Evolutionary conservation across 2,797 vertebrate species (phyloP).

Genomic region (Argentina silus): DNA sequence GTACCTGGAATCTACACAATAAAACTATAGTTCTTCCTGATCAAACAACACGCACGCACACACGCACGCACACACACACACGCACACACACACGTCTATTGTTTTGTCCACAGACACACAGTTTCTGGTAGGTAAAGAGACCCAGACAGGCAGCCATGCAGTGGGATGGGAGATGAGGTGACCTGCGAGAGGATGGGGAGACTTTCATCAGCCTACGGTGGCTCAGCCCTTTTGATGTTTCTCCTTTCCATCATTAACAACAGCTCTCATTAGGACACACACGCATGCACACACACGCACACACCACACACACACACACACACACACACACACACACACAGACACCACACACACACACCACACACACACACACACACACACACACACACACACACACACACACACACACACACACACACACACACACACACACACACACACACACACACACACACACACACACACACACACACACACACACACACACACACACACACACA

Average conservation of each 20-base stretch:
- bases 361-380: conserved; percentile 16
- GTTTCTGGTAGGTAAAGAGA: too few relatives aligned
- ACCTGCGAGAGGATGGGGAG: background rate
- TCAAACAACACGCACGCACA: too few relatives aligned
- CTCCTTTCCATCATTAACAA: conserved; percentile 13
- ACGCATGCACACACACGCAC: background rate
- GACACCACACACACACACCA: conserved; percentile 2
- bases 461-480: conserved; percentile 18
- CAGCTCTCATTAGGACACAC: conserved; percentile 19
- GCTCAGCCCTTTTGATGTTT: conserved; percentile 20
- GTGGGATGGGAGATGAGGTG: background rate
- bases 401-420: too few relatives aligned
- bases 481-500: conserved; percentile 19
- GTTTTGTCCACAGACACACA: too few relatives aligned
- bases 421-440: background rate
- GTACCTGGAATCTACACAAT: too few relatives aligned
- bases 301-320: too few relatives aligned
- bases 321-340: background rate
- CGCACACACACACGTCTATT: too few relatives aligned
- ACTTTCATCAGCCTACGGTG: conserved; percentile 20
- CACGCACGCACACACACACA: too few relatives aligned
- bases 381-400: background rate
- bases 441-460: conserved; percentile 1
- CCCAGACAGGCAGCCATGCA: too few relatives aligned
- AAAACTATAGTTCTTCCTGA: too few relatives aligned